phyloP scores from a whole-genome alignment of 2,113 vertebrate genomes.

The Phasianus colchicus region DNA sequence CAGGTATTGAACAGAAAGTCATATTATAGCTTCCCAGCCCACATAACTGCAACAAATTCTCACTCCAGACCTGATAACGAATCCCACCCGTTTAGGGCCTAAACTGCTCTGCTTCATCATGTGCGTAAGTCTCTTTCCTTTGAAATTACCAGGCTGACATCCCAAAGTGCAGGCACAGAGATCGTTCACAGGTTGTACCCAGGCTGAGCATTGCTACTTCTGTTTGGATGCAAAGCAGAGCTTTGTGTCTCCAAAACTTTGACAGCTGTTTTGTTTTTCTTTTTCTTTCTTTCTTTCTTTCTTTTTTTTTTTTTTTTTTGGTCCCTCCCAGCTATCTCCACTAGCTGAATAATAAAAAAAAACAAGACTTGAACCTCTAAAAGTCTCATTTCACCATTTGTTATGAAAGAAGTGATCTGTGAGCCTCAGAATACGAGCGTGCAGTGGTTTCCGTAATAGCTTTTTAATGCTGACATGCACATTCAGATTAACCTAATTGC shows the following conservation, averaged over 20 bases:
- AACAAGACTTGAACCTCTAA: not conserved
- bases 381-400: not conserved
- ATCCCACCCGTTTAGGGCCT: not conserved
- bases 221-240: not conserved
- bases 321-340: not conserved
- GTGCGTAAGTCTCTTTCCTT: not conserved
- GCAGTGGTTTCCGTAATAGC: not conserved
- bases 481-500: slow-evolving; percentile 23
- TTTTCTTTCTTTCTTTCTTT: no score
- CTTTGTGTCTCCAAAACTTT: not conserved
- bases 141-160: not conserved
- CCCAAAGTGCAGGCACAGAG: not conserved
- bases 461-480: not conserved
- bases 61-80: not conserved
- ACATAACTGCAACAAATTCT: not conserved
- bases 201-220: not conserved
- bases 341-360: not conserved
- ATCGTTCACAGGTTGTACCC: not conserved
- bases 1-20: not conserved
- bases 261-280: not conserved
- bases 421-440: not conserved
- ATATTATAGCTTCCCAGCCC: not conserved
- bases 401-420: not conserved
- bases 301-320: not conserved
- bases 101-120: not conserved